Evolutionary conservation across 2,888 invertebrate genomes (phyloP), one percentile per base, ranked within the genome.

Genomic region (Brassicogethes aeneus): DNA sequence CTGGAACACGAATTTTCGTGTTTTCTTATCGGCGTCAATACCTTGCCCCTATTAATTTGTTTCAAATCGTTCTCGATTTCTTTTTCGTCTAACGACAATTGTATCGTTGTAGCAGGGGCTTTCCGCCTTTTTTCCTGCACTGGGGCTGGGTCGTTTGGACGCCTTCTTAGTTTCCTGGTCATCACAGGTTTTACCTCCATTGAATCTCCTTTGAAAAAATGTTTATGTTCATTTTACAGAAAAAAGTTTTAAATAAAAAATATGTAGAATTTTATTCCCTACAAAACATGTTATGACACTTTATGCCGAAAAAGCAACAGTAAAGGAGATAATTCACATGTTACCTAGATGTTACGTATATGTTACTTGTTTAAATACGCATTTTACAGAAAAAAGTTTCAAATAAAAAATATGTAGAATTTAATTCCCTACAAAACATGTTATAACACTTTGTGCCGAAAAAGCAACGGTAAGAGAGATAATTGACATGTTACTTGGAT

Each of bases 71-170:
- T 81, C 48, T 90, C 85, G 34, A 94, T 82, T 55, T 93, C 92
- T 50, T 85, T 82, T 51, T 95, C 94, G 55, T 93, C 93, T 43
- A 95, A 71, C 34, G 85, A 72, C 64, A 87, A 88, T 45, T 86
- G 87, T n/a, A 95, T 76, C 16, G 90, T 88, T 34, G 82, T 79
- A 2, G 87, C 82, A 2, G 85, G 84, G 2, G 86, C 82, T 60
- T 91, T 86, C 40, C 94, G 74, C 2, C 94, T 79, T 67, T 94
- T 93, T 57, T 89, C 81, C 3, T 89, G 88, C 44, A 85, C 80
- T 2, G 93, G 94, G 32, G 89, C 76, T 0, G 95, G 95, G 66
- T 95, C 95, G 66, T 96, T 95, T 0, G 94, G 94, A 15, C 96
- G 76, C 45, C 95, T 75, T 2, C 96, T 73, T 16, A 96, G 70